A percentile compares a stretch with the other conserved stretches of the same genome.
Conservation (phyloP, 2,888 invertebrate genomes). For the Pelosia muscerda region DNA sequence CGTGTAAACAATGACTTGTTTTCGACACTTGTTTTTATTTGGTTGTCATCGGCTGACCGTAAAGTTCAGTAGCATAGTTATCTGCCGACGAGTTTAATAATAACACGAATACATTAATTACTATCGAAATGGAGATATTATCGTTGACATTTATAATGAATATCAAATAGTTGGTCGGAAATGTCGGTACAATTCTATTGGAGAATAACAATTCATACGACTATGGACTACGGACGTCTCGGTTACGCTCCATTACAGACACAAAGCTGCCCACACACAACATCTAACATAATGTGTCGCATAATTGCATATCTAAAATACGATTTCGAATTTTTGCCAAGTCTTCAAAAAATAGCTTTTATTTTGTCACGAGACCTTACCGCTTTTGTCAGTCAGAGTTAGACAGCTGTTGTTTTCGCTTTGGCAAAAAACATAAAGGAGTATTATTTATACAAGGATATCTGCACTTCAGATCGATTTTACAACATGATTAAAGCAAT, state of each 20-base stretch:
- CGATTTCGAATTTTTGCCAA: conserved; percentile 18
- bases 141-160: conserved; percentile 27
- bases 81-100: conserved; percentile 23
- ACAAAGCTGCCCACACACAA: conserved; percentile 49
- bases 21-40: conserved; percentile 55
- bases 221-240: conserved; percentile 10
- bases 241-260: conserved; percentile 45
- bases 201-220: conserved; percentile 48
- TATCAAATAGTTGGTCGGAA: conserved; percentile 21
- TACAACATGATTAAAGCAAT: conserved; percentile 26
- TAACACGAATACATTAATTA: conserved; percentile 25
- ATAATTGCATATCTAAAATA: conserved; percentile 3
- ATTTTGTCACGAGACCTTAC: conserved; percentile 15
- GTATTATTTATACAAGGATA: conserved; percentile 20
- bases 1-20: conserved; percentile 58
- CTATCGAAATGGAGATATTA: conserved; percentile 23
- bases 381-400: conserved; percentile 30
- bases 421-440: conserved; percentile 14
- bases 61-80: conserved; percentile 28
- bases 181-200: conserved; percentile 17
- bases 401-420: conserved; percentile 29
- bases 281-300: not conserved
- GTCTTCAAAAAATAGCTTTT: conserved; percentile 21
- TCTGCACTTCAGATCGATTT: conserved; percentile 20
- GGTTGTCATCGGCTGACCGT: conserved; percentile 36